A percentile compares a stretch with the other conserved stretches of the same genome.
phyloP scores from a whole-genome alignment of 2,797 vertebrate genomes.

The Malurus leucopterus region DNA sequence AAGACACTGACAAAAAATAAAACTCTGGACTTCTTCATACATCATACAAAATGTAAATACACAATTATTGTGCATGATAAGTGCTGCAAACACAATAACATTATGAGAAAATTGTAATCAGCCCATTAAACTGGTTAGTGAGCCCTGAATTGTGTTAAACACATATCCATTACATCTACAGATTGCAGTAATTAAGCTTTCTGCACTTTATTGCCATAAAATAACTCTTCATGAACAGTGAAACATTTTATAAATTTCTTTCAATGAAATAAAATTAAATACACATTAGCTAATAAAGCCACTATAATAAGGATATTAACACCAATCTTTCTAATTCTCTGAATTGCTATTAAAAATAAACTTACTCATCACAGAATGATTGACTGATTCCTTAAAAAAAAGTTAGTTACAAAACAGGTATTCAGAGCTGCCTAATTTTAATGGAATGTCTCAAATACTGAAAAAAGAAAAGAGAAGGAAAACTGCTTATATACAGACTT shows the following conservation, averaged over 20 bases:
- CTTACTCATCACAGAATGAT: background rate
- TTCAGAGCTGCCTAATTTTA: background rate
- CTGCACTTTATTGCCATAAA: constrained; percentile 1
- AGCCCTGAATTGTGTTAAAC: constrained; percentile 52
- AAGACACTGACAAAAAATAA: background rate
- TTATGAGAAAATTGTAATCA: constrained; percentile 26
- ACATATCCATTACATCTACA: constrained; percentile 16
- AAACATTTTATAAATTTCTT: background rate
- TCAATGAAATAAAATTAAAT: background rate
- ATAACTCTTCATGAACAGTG: background rate
- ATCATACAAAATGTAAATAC: background rate
- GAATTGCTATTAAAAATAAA: background rate
- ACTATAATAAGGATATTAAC: background rate
- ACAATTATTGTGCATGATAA: background rate
- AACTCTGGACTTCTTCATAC: background rate
- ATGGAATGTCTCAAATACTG: background rate
- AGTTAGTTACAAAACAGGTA: background rate
- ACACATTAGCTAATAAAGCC: background rate
- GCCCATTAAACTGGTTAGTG: constrained; percentile 52
- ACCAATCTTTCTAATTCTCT: background rate
- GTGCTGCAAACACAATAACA: background rate
- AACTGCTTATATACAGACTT: background rate
- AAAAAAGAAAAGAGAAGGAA: background rate
- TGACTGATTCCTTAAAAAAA: background rate
- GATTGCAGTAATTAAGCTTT: constrained; percentile 14